Base-by-base conservation (phyloP, 2,888 invertebrate species). In the Lasioglossum zephyrum region DNA sequence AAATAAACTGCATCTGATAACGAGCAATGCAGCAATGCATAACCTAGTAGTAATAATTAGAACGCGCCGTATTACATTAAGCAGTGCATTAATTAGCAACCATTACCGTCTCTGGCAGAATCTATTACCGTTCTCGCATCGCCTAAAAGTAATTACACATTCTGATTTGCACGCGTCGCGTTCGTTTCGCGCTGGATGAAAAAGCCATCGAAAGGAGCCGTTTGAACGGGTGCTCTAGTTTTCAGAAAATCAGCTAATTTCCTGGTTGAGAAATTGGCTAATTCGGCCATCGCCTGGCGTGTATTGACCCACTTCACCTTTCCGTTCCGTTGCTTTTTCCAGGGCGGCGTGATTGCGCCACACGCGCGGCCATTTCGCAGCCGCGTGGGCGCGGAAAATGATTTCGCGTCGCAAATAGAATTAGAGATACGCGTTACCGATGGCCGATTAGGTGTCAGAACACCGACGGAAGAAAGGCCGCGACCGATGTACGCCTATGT, bases 331-430 rank as follows among this genome's bases (percentile, higher is more conserved):
- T 36, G 6, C 1, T 36, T 69, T 36, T 69, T 36, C 36, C 66
- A 22, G 6, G 18, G 18, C 9, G 9, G 22, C 39, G 66, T 9
- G 66, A 39, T 69, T 69, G 66, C 66, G 66, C 66, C 66, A 69
- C 66, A 2, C 5, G 31, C 31, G 66, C 36, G 18, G 22, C 66
- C 22, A 18, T 18, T 66, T 66, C 16, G 66, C 36, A 18, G 36
- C 8, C 8, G 31, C 66, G 36, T 16, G 36, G 70, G 41, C 70
- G 70, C 70, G 39, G 41, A 70, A 41, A 70, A 41, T 41, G 70
- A 41, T 70, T 44, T n/a, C 70, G n/a, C 66, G 66, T 26, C 72
- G 72, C 26, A 72, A 72, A 72, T 72, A 72, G 44, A 72, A 72
- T n/a, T 72, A 72, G 8, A 72, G 72, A 47, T 47, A 44, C 72